These are phyloP conservation scores for Cremastobaeus sp. DNA, from an alignment of 2,888 invertebrate genomes.

Conservation along the genomic window DNA sequence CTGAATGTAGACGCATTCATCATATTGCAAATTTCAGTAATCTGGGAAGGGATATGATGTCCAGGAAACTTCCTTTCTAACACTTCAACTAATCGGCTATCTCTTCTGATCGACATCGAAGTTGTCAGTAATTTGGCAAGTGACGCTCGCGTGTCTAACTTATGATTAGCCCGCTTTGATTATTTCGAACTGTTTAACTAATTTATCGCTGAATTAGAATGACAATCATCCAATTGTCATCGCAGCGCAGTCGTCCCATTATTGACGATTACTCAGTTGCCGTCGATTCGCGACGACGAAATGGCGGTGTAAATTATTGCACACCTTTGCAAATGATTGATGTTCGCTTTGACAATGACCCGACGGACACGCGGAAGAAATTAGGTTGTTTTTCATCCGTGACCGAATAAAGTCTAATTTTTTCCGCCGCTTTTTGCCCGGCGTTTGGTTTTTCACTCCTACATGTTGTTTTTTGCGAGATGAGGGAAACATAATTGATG, in stretches of 20 bases:
- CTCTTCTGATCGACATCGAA: conserved; percentile 9
- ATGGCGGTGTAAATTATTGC: conserved; percentile 20
- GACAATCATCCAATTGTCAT: conserved; percentile 12
- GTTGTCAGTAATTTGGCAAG: conserved; percentile 7
- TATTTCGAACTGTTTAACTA: conserved; percentile 18
- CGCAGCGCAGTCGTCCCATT: conserved; percentile 16
- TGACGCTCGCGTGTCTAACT: conserved; percentile 15
- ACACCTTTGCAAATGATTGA: conserved; percentile 9
- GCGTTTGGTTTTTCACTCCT: conserved; percentile 5
- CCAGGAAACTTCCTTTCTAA: conserved; percentile 33
- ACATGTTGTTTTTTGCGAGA: too few species aligned
- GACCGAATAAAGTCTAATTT: too few species aligned
- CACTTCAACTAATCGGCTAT: conserved; percentile 22
- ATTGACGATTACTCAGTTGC: conserved; percentile 16
- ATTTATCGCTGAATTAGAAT: conserved; percentile 14
- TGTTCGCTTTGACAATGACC: background rate
- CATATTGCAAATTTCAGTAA: conserved; percentile 20
- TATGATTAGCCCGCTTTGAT: conserved; percentile 1
- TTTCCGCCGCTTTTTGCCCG: background rate
- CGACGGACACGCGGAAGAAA: background rate
- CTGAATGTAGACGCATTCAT: too few species aligned
- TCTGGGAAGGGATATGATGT: too few species aligned
- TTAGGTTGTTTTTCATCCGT: background rate
- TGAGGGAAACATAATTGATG: too few species aligned
- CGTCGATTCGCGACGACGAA: conserved; percentile 5